Percentiles rank a stretch among this genome's conserved stretches.
Evolutionary conservation across 2,888 invertebrate genomes (phyloP).

Genomic region (Lycophotia porphyrea): DNA sequence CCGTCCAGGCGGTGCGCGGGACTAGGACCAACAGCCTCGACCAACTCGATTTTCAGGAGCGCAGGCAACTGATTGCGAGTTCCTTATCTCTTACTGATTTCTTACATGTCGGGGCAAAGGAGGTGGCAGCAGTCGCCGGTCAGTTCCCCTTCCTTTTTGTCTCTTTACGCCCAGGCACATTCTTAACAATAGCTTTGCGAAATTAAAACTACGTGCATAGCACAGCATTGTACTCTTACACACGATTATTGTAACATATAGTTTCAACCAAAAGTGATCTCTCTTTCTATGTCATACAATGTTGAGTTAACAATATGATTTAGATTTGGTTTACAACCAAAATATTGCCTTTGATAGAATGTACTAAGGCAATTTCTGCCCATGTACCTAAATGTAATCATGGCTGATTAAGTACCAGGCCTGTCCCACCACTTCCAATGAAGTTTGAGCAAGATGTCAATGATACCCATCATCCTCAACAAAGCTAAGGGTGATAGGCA

Average conservation of each 20-base stretch:
- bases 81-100: constrained; percentile 96
- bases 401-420: neutral
- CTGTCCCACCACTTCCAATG: neutral
- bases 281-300: constrained; percentile 19
- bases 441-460: constrained; percentile 9
- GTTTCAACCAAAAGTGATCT: constrained; percentile 38
- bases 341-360: neutral
- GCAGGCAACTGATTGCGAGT: constrained; percentile 96
- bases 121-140: constrained; percentile 89
- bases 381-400: neutral
- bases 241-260: constrained; percentile 46
- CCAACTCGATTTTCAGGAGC: constrained; percentile 97
- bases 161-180: constrained; percentile 74
- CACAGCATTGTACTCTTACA: constrained; percentile 63
- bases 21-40: constrained; percentile 95
- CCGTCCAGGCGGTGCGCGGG: constrained; percentile 89
- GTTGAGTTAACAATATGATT: constrained; percentile 25
- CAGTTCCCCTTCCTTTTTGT: constrained; percentile 77
- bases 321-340: constrained; percentile 12
- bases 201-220: constrained; percentile 75
- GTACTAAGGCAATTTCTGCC: constrained; percentile 4
- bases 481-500: neutral
- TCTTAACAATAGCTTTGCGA: constrained; percentile 86
- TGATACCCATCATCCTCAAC: neutral
- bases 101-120: constrained; percentile 92